Percentiles rank a stretch among this genome's conserved stretches.
Evolutionary conservation across 2,888 invertebrate genomes (phyloP).

Genomic region (Pelosia muscerda): DNA sequence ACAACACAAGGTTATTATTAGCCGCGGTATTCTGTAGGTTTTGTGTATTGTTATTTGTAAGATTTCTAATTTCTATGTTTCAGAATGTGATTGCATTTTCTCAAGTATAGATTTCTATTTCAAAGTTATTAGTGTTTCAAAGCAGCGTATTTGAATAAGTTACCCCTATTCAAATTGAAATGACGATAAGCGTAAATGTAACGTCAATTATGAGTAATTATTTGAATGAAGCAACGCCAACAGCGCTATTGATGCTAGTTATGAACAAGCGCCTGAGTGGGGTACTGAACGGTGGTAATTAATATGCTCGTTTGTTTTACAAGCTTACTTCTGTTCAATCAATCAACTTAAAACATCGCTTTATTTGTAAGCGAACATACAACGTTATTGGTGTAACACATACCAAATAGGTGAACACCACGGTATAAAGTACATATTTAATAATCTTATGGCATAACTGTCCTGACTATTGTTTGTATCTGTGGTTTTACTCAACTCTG

Average conservation of each 20-base stretch:
- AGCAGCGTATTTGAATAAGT: not conserved
- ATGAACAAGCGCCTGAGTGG: constrained; percentile 13
- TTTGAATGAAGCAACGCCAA: constrained; percentile 3
- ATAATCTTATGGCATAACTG: too few species aligned
- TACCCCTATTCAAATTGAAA: not conserved
- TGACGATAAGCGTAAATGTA: not conserved
- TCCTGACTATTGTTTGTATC: too few species aligned
- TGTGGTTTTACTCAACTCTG: too few species aligned
- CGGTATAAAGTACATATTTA: too few species aligned
- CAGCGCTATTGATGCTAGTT: constrained; percentile 17
- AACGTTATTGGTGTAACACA: not conserved
- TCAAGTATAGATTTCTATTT: too few species aligned
- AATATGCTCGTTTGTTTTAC: constrained; percentile 20
- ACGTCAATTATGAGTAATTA: not conserved
- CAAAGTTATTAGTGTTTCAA: too few species aligned
- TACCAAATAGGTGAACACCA: not conserved
- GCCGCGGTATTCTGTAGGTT: too few species aligned
- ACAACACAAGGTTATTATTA: too few species aligned
- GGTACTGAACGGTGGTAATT: constrained; percentile 17
- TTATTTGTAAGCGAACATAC: constrained; percentile 3
- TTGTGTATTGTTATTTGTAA: too few species aligned
- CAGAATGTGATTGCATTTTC: too few species aligned
- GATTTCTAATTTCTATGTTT: too few species aligned
- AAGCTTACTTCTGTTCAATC: constrained; percentile 16
- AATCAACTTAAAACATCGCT: constrained; percentile 13